phyloP scores from a whole-genome alignment of 2,113 vertebrate species.

The Nematolebias whitei region DNA sequence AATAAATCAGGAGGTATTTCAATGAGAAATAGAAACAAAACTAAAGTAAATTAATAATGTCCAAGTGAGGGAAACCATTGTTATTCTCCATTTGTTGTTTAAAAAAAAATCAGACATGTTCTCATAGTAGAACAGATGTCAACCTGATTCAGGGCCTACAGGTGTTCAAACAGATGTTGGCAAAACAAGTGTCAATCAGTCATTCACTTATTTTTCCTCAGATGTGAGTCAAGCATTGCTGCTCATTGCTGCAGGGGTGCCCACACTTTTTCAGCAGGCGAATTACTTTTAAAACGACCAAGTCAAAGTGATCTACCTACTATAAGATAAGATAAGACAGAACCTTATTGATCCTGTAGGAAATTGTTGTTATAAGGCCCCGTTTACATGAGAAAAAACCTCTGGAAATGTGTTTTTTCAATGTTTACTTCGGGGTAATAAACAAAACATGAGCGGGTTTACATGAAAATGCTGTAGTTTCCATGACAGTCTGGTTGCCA shows the following conservation, averaged over 20 bases:
- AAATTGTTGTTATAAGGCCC: too few relatives aligned
- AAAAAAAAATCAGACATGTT: slow-evolving; percentile 46
- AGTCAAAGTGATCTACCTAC: too few relatives aligned
- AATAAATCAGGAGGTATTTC: slow-evolving; percentile 4
- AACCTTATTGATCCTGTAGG: too few relatives aligned
- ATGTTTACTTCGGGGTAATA: too few relatives aligned
- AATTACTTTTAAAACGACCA: too few relatives aligned
- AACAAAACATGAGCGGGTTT: too few relatives aligned
- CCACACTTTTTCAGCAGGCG: too few relatives aligned
- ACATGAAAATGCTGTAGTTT: too few relatives aligned
- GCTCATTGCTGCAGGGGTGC: neutral
- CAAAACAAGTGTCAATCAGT: slow-evolving; percentile 27
- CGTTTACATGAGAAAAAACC: too few relatives aligned
- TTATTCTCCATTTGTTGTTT: neutral
- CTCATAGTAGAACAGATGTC: slow-evolving; percentile 34
- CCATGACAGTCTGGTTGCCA: too few relatives aligned
- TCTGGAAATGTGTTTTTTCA: too few relatives aligned
- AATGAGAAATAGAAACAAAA: neutral
- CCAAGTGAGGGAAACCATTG: neutral
- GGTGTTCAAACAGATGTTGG: slow-evolving; percentile 43
- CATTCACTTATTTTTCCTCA: slow-evolving; percentile 17
- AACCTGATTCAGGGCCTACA: slow-evolving; percentile 25
- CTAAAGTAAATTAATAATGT: neutral
- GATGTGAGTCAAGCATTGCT: slow-evolving; percentile 24
- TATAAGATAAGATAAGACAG: too few relatives aligned